Conservation (phyloP, 2,888 invertebrate species). For the Leptodirus hochenwartii region DNA sequence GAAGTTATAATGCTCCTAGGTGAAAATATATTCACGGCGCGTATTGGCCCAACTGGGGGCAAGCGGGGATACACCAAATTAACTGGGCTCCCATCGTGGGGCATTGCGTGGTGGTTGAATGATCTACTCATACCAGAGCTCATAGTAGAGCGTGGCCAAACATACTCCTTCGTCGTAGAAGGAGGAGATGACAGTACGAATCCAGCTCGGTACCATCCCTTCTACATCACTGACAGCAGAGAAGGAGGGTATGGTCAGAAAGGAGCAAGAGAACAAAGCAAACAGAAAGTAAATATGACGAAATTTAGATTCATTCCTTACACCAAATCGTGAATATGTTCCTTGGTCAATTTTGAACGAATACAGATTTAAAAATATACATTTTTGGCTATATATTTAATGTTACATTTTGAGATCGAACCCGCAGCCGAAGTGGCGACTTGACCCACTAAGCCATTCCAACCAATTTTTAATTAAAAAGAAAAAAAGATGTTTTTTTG, state of each 20-base stretch:
- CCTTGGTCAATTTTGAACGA: no score
- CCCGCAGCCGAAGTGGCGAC: no score
- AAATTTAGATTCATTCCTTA: no score
- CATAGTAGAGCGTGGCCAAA: constrained; percentile 69
- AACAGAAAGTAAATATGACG: no score
- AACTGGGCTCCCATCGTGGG: constrained; percentile 71
- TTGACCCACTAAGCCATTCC: no score
- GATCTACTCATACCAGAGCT: constrained; percentile 78
- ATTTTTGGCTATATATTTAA: no score
- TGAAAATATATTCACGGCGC: constrained; percentile 45
- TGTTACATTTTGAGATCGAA: no score
- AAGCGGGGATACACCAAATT: constrained; percentile 61
- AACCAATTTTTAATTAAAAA: no score
- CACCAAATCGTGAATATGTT: no score
- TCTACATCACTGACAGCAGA: constrained; percentile 73
- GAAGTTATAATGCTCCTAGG: constrained; percentile 21
- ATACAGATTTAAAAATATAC: no score
- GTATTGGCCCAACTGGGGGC: constrained; percentile 75
- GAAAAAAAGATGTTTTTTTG: no score
- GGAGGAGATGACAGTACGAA: constrained; percentile 66
- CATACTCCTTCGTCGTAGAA: constrained; percentile 72
- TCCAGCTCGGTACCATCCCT: constrained; percentile 74
- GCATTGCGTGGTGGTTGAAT: constrained; percentile 87
- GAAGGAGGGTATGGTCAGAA: constrained; percentile 80
- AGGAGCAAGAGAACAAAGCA: constrained; percentile 43